Conservation (phyloP, 2,888 invertebrate genomes). For the Taenaris catops region DNA sequence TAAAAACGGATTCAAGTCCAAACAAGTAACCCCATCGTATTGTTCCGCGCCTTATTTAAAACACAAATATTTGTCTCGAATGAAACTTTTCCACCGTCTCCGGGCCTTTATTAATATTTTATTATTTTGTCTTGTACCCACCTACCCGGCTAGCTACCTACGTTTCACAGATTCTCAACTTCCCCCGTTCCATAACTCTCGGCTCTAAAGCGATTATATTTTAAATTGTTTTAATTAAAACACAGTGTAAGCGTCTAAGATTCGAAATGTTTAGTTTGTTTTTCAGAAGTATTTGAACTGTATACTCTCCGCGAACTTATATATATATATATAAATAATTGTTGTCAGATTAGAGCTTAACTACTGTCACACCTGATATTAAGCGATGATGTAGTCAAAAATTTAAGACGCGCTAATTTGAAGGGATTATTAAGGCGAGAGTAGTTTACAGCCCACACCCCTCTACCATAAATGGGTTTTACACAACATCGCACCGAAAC, state of each 20-base stretch:
- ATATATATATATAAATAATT: too few species aligned
- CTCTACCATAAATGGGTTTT: too few species aligned
- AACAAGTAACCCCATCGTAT: constrained; percentile 57
- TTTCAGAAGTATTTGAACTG: constrained; percentile 25
- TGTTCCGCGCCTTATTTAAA: constrained; percentile 71
- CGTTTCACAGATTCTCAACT: constrained; percentile 67
- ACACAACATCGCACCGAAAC: too few species aligned
- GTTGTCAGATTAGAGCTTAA: too few species aligned
- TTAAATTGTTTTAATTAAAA: constrained; percentile 80
- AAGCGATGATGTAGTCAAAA: too few species aligned
- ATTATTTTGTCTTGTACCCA: constrained; percentile 79
- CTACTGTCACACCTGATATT: too few species aligned
- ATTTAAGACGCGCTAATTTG: too few species aligned
- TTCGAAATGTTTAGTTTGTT: constrained; percentile 40
- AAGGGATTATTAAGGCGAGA: too few species aligned
- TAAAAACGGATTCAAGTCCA: constrained; percentile 42
- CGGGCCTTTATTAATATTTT: constrained; percentile 78
- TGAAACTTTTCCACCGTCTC: constrained; percentile 74
- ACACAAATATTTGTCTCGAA: constrained; percentile 72
- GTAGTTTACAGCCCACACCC: too few species aligned
- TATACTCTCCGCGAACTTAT: constrained; percentile 11
- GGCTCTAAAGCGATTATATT: constrained; percentile 77
- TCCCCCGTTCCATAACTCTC: constrained; percentile 68
- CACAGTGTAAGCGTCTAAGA: constrained; percentile 65
- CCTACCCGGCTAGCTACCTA: too few species aligned